Evolutionary conservation across 2,797 vertebrate genomes (phyloP).

Genomic region (Liparis tanakae): DNA sequence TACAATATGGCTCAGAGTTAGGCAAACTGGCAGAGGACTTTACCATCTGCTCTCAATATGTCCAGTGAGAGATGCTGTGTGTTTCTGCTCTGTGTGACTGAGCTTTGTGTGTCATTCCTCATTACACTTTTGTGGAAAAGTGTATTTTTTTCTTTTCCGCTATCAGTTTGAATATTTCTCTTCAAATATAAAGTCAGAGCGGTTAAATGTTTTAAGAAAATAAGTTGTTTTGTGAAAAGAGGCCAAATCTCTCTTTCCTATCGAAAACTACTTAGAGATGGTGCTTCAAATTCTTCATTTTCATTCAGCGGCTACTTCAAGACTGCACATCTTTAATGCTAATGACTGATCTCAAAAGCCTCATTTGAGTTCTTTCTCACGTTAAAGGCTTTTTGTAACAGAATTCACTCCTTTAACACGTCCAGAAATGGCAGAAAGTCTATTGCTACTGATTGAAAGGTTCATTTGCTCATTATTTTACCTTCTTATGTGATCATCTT

Average conservation of each 20-base stretch:
- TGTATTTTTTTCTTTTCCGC: background rate
- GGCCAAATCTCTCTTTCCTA: background rate
- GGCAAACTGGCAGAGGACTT: background rate
- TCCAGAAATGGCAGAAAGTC: background rate
- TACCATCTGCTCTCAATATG: conserved; percentile 15
- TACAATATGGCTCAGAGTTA: conserved; percentile 7
- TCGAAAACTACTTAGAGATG: background rate
- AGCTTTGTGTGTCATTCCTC: background rate
- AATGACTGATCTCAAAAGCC: conserved; percentile 6
- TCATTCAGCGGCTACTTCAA: background rate
- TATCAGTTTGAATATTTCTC: background rate
- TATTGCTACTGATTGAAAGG: conserved; percentile 11
- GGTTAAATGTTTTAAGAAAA: background rate
- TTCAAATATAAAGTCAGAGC: background rate
- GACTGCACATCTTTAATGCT: background rate
- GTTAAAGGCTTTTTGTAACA: conserved; percentile 12
- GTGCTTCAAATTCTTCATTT: background rate
- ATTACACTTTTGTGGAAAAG: background rate
- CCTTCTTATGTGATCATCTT: conserved; percentile 1
- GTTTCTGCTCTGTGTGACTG: background rate
- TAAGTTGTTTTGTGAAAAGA: background rate
- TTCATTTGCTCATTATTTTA: background rate
- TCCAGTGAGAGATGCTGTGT: background rate
- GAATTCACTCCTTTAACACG: conserved; percentile 15
- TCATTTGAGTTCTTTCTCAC: background rate